These are phyloP conservation scores for Eucriotettix oculatus DNA, from an alignment of 2,888 invertebrate genomes.

Conservation along the genomic window DNA sequence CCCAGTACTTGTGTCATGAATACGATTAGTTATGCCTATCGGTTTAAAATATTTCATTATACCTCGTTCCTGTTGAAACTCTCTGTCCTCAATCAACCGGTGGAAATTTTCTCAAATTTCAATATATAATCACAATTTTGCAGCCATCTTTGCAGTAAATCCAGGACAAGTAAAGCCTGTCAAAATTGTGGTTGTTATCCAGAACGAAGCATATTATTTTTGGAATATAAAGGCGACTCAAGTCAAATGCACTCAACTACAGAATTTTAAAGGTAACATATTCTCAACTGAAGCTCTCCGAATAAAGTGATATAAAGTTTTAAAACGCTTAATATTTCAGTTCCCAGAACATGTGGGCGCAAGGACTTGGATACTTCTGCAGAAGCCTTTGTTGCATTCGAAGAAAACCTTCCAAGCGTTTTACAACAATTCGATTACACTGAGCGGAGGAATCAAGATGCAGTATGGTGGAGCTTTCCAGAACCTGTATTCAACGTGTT, in stretches of 20 bases:
- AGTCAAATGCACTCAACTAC: conserved; percentile 19
- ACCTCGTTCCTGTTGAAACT: no score
- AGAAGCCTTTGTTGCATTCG: not conserved
- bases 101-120: no score
- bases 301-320: no score
- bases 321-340: not conserved
- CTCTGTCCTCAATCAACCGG: no score
- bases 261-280: conserved; percentile 16
- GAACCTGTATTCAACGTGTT: conserved; percentile 19
- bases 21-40: no score
- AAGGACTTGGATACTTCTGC: conserved; percentile 1
- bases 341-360: not conserved
- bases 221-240: conserved; percentile 23
- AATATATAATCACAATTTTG: conserved; percentile 1
- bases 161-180: conserved; percentile 21
- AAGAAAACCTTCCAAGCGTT: not conserved
- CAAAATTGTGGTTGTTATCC: conserved; percentile 22
- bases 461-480: conserved; percentile 18
- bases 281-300: not conserved
- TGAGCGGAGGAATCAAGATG: conserved; percentile 2
- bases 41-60: no score
- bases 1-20: no score
- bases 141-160: conserved; percentile 23
- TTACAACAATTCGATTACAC: conserved; percentile 4
- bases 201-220: conserved; percentile 21